A percentile compares a stretch with the other conserved stretches of the same genome.
These are phyloP conservation scores for Turritopsis rubra DNA, from an alignment of 30 jellyfish, hydroid and myxozoan species.

Conservation along the genomic window DNA sequence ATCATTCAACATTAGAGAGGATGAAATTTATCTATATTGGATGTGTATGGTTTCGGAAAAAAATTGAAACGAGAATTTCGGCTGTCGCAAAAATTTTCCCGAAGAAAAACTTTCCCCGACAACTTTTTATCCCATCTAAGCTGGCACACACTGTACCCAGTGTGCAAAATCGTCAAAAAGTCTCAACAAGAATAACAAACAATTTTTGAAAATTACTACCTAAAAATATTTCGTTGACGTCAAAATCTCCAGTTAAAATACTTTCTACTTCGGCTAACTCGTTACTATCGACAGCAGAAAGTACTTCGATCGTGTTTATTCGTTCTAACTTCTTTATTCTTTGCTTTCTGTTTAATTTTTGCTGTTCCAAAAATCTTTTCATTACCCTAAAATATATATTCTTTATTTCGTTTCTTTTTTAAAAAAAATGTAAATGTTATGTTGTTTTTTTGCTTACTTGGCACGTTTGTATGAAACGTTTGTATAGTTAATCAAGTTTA, in stretches of 20 bases:
- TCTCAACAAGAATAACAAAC: too few species aligned
- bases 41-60: too few species aligned
- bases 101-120: too few species aligned
- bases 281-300: constrained; percentile 11
- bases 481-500: too few species aligned
- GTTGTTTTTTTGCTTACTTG: neutral
- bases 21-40: too few species aligned
- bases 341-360: neutral
- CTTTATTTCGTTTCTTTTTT: neutral
- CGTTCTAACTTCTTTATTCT: neutral
- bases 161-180: too few species aligned
- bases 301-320: neutral
- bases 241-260: neutral
- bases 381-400: neutral
- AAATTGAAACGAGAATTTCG: too few species aligned
- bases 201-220: neutral
- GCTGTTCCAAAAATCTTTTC: neutral
- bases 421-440: neutral
- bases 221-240: neutral
- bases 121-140: too few species aligned
- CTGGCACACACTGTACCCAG: too few species aligned
- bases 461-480: neutral
- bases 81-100: too few species aligned
- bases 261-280: neutral
- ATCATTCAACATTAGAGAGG: too few species aligned